Evolutionary conservation across 2,888 invertebrate species (phyloP), one percentile per base, ranked within the genome.

Genomic region (Drosophila demipolita): DNA sequence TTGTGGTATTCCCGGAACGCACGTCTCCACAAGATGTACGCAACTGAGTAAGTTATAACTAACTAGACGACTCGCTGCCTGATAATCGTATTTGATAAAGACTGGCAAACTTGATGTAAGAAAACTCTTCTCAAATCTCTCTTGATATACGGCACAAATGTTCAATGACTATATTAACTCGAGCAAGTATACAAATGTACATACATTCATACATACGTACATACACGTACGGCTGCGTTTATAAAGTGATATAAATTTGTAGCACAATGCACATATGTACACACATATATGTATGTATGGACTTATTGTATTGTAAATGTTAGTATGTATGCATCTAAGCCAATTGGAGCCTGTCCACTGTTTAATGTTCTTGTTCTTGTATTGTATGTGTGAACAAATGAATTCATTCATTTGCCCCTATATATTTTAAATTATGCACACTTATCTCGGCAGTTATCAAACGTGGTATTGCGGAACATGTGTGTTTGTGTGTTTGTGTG

Each of bases 51-150:
- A 33, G 15, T 26, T 55, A 49, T 20, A 54, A 26, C n/a, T 33
- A n/a, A 3, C 11, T 35, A 15, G n/a, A n/a, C 36, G 17, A n/a
- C 29, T 7, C 11, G 29, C 20, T 29, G 26, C 20, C 33, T 49
- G 55, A 57, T 40, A 66, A 67, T 67, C 33, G 15, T 29, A n/a
- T 36, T 8, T 53, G 66, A 66, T 66, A 66, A 54, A 66, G 20
- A 33, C n/a, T 11, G 48, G 36, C 36, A 29, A 15, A 4, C 8
- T 17, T 20, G 12, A 6, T 11, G 36, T 38, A 35, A 59, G 20
- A 33, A 35, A 29, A 58, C 7, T 33, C 35, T 35, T 20, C 15
- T 32, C 23, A 48, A 48, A 42, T 57, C 33, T 3, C 35, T 40
- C 32, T 52, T 29, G 60, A 60, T 55, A 55, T 23, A 32, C 3